These are phyloP conservation scores for Sphaerophoria rueppellii DNA, from an alignment of 2,888 invertebrate genomes.

Conservation along the genomic window DNA sequence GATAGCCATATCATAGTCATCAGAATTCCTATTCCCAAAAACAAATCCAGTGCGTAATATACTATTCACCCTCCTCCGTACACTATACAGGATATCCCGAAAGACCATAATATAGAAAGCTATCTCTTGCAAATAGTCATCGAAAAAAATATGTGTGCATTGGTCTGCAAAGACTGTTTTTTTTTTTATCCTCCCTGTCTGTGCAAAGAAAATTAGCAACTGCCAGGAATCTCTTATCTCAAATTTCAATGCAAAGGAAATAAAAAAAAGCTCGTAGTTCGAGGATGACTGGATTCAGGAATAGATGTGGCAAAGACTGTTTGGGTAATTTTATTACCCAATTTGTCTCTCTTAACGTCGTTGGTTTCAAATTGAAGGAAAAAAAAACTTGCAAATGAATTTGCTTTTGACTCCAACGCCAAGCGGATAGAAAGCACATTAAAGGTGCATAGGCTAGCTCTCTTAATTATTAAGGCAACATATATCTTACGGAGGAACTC, in stretches of 20 bases:
- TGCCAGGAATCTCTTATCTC: slow-evolving; percentile 7
- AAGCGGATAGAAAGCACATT: neutral
- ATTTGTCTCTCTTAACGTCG: neutral
- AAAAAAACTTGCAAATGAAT: slow-evolving; percentile 18
- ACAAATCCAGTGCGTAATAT: slow-evolving; percentile 14
- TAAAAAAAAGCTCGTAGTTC: neutral
- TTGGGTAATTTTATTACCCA: slow-evolving; percentile 17
- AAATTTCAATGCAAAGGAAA: slow-evolving; percentile 3
- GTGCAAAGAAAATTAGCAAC: neutral
- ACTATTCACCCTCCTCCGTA: neutral
- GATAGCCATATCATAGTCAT: neutral
- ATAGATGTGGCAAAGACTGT: neutral
- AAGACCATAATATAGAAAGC: slow-evolving; percentile 17
- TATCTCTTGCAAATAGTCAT: slow-evolving; percentile 27
- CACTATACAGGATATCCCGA: neutral
- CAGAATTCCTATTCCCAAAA: neutral
- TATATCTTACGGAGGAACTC: neutral
- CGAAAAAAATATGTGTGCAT: slow-evolving; percentile 25
- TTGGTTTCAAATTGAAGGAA: neutral
- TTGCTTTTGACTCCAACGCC: neutral
- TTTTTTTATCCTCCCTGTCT: neutral
- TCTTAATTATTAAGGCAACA: slow-evolving; percentile 6
- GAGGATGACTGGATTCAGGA: neutral
- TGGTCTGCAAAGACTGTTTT: slow-evolving; percentile 2
- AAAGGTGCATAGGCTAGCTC: neutral